Conservation (phyloP, 1,140 invertebrate genomes). For the Drosophila lacertosa region DNA sequence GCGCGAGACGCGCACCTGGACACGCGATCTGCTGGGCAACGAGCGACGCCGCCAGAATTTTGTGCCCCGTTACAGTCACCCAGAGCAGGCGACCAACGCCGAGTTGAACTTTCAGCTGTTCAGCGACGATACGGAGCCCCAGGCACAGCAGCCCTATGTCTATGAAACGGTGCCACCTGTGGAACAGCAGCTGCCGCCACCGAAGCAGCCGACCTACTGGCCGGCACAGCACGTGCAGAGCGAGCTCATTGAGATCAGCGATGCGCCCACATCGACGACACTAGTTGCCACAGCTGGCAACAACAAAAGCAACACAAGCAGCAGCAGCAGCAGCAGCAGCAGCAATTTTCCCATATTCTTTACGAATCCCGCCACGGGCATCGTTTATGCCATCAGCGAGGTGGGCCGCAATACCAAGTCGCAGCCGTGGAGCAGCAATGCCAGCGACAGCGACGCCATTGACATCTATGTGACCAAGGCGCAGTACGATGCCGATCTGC, state of each 20-base stretch:
- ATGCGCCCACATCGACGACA: neutral
- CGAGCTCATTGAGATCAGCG: slow-evolving; percentile 47
- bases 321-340: neutral
- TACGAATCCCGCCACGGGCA: slow-evolving; percentile 75
- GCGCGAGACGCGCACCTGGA: slow-evolving; percentile 66
- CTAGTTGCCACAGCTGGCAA: slow-evolving; percentile 1
- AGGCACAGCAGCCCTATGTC: slow-evolving; percentile 44
- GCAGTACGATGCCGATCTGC: slow-evolving; percentile 72
- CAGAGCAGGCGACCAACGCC: slow-evolving; percentile 22
- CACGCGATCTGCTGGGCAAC: slow-evolving; percentile 59
- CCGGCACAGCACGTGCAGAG: slow-evolving; percentile 53
- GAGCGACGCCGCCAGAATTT: slow-evolving; percentile 33
- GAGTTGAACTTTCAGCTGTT: slow-evolving; percentile 62
- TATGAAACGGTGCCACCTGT: slow-evolving; percentile 45
- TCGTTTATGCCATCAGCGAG: slow-evolving; percentile 78
- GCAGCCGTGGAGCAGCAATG: neutral
- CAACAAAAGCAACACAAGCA: neutral
- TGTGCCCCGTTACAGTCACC: slow-evolving; percentile 59
- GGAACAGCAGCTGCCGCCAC: slow-evolving; percentile 20
- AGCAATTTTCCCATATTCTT: slow-evolving; percentile 74
- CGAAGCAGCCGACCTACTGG: neutral
- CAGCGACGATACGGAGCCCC: slow-evolving; percentile 31
- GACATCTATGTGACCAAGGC: slow-evolving; percentile 78
- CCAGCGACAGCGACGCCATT: slow-evolving; percentile 52
- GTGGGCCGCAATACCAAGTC: slow-evolving; percentile 44